phyloP scores from a whole-genome alignment of 2,888 invertebrate genomes.

The Escarpia spicata region DNA sequence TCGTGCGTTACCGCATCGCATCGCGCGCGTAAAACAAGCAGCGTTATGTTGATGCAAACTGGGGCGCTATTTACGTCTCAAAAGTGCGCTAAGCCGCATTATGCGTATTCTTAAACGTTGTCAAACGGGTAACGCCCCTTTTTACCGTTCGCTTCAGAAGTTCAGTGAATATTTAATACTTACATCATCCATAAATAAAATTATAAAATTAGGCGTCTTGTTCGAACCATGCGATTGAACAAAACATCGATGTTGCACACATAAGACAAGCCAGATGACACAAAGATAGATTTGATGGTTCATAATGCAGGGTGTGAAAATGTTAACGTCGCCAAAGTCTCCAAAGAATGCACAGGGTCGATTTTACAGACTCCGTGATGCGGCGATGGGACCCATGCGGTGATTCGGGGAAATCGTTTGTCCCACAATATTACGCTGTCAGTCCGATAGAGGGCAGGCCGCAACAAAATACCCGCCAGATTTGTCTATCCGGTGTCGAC shows the following conservation, averaged over 20 bases:
- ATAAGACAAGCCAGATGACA: background rate
- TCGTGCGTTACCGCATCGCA: too few species aligned
- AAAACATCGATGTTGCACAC: background rate
- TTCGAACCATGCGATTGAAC: background rate
- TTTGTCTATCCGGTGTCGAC: background rate
- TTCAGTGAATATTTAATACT: conserved; percentile 24
- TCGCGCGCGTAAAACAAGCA: too few species aligned
- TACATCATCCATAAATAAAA: conserved; percentile 47
- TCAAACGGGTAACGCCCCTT: too few species aligned
- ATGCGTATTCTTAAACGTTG: too few species aligned
- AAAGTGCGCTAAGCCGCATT: too few species aligned
- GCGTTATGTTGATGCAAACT: too few species aligned
- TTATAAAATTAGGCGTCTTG: conserved; percentile 40
- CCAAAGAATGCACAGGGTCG: background rate
- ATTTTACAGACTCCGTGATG: background rate
- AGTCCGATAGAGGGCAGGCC: background rate
- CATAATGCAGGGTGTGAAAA: background rate
- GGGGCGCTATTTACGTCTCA: too few species aligned
- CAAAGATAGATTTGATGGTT: background rate
- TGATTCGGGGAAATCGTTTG: background rate
- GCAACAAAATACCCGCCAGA: background rate
- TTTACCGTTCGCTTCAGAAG: too few species aligned
- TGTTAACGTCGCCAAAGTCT: too few species aligned
- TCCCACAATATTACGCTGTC: background rate
- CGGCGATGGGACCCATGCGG: background rate